Base-by-base conservation (phyloP, 2,797 vertebrate genomes). In the Vespertilio murinus region DNA sequence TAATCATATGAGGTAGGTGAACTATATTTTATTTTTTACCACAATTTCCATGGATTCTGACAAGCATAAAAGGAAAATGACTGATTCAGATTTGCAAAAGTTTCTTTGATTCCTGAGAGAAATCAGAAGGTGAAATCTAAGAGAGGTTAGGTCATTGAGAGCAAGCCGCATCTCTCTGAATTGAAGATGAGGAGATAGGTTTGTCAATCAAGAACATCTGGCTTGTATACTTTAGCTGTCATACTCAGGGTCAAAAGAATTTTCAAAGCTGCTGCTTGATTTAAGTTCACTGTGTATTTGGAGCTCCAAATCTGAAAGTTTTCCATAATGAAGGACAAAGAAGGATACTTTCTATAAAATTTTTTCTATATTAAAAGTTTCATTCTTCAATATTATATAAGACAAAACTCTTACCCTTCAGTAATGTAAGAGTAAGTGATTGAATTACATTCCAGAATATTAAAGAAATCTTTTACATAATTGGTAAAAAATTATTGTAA, bases 231-330 rank as follows among this genome's bases (percentile, higher is more conserved):
- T 49, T 59, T 14, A 82, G 22, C 45, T 38, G 33, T 78, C 64
- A 82, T 30, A 75, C 23, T 75, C 56, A 75, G 18, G 17, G 91
- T 59, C 78, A 73, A 95, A 80, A 85, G 28, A 84, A 64, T 11
- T 82, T 79, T 61, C 35, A 64, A 73, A 89, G 30, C 30, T 30
- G 10, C n/a, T 42, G 28, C 42, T 78, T 93, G 56, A 56, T 90
- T 88, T 92, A 64, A 23, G 67, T 88, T 84, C 42, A 11, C 49
- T 78, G 17, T n/a, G 45, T 88, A 70, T 88, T 88, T 95, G 83
- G 38, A 94, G 23, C 3, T 81, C 11, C 25, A 90, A n/a, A 20
- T 30, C 30, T 54, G 52, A 75, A 85, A 81, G 25, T 0, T 23
- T 90, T 40, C 52, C 5, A 28, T 40, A 78, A 45, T 59, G 49